phyloP scores from a whole-genome alignment of 2,888 invertebrate genomes.

The Morpho achilles region DNA sequence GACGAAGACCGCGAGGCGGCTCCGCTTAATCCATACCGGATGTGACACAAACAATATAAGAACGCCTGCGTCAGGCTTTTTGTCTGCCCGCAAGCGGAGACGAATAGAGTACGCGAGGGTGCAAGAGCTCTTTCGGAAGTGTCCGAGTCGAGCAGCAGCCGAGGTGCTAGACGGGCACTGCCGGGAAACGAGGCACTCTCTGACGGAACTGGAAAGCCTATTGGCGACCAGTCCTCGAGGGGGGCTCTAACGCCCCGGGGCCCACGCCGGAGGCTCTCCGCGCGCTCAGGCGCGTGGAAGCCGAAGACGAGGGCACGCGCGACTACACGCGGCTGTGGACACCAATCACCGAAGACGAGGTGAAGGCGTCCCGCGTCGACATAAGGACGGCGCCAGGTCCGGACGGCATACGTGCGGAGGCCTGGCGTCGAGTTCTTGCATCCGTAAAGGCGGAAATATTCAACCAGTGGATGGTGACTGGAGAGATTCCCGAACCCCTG shows the following conservation, averaged over 20 bases:
- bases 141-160: constrained; percentile 21
- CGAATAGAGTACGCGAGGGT: constrained; percentile 26
- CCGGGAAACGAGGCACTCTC: constrained; percentile 18
- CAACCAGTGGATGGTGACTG: no score
- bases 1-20: constrained; percentile 7
- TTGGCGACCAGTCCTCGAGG: constrained; percentile 26
- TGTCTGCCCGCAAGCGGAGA: constrained; percentile 11
- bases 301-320: no score
- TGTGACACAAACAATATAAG: neutral
- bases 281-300: no score
- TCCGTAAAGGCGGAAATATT: no score
- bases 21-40: neutral
- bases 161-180: constrained; percentile 26
- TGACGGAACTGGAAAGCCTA: constrained; percentile 27
- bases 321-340: no score
- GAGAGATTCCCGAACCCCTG: no score
- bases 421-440: no score
- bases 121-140: constrained; percentile 25
- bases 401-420: no score
- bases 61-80: neutral
- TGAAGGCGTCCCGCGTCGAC: no score
- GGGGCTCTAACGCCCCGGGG: constrained; percentile 20
- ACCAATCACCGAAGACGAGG: no score
- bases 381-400: no score
- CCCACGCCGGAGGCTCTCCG: no score